Evolutionary conservation across 2,888 invertebrate species (phyloP), one percentile per base, ranked within the genome.

Genomic region (Galerucella calmariensis): DNA sequence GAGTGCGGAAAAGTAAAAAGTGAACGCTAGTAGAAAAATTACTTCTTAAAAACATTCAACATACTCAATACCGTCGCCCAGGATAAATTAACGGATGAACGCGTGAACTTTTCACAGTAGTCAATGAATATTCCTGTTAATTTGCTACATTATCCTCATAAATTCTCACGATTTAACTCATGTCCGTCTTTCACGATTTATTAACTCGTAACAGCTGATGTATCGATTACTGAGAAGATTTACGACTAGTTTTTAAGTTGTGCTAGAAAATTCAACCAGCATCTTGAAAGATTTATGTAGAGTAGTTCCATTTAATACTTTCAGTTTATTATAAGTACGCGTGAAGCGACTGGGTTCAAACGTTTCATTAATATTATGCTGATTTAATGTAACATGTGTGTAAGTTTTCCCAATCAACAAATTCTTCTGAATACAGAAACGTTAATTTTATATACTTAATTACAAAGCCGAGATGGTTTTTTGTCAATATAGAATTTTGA

Each of bases 151-250:
- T n/a, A n/a, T 2, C 16, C 12, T 65, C 56, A 61, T 62, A 61
- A 68, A 61, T 62, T 41, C 14, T 51, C 16, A 20, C 61, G 24
- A 12, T 48, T 61, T n/a, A 61, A 48, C 61, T 51, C 69, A 27
- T 51, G 69, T 69, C 69, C 61, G 51, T 48, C 46, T 48, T 69
- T 61, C 16, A 61, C 20, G 69, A 69, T 69, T 69, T 69, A 69
- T 69, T 69, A 62, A 44, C 69, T 62, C 14, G 48, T 44, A 69
- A 69, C 61, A 27, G 44, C 12, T 69, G 51, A 69, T 62, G 48
- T 51, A 69, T 69, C 61, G 69, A 62, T 62, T 69, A 48, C 51
- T 69, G 16, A 9, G 24, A 20, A 53, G 67, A 67, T 67, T 67
- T 48, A 67, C 16, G 46, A 44, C 20, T 20, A 68, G 20, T 68